A percentile compares a stretch with the other conserved stretches of the same genome.
Conservation (phyloP, 64 coral and sea anemone genomes). For the Pocillopora verrucosa region DNA sequence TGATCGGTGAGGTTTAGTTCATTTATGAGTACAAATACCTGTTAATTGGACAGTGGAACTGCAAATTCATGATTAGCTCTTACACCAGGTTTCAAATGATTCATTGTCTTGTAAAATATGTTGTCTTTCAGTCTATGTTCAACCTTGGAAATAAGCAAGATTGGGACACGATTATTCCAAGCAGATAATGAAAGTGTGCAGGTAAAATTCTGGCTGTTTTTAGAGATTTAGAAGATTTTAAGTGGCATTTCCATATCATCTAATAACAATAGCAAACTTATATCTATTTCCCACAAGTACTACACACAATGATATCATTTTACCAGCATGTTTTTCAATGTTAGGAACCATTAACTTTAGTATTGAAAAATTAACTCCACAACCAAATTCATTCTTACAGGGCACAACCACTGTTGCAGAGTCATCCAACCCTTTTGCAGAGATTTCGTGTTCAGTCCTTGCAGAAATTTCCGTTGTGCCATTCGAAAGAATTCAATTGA, state of each 20-base stretch:
- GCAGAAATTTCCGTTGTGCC: constrained; percentile 15
- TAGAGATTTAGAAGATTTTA: too few species aligned
- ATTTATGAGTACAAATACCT: neutral
- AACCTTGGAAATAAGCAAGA: constrained; percentile 14
- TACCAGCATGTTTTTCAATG: too few species aligned
- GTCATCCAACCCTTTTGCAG: constrained; percentile 10
- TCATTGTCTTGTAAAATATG: neutral
- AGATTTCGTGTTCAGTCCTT: constrained; percentile 9
- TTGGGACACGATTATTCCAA: constrained; percentile 15
- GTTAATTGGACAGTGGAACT: neutral
- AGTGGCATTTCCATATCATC: too few species aligned
- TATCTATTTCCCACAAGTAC: too few species aligned
- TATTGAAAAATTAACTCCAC: neutral
- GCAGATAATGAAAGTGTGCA: neutral
- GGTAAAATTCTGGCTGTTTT: neutral
- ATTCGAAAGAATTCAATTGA: neutral
- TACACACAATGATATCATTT: too few species aligned
- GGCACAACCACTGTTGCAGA: neutral
- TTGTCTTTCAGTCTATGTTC: constrained; percentile 35
- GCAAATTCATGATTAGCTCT: neutral
- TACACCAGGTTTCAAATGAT: too few species aligned
- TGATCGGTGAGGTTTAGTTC: constrained; percentile 22
- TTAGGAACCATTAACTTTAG: neutral
- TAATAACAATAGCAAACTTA: too few species aligned
- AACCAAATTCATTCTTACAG: neutral